Evolutionary conservation across 2,888 invertebrate species (phyloP).

Genomic region (Leptinotarsa juncta): DNA sequence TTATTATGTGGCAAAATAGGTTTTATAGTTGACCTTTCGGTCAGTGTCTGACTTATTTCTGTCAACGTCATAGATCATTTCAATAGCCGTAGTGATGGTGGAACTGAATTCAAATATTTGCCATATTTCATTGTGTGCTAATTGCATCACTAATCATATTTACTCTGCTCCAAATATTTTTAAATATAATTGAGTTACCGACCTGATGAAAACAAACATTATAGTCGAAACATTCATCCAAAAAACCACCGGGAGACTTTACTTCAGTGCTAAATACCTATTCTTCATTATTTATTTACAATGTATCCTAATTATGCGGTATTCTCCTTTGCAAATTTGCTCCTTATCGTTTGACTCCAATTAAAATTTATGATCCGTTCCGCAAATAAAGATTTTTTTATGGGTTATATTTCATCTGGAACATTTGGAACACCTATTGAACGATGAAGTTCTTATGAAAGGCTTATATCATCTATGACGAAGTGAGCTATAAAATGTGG

Average conservation of each 20-base stretch:
- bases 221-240: too few species aligned
- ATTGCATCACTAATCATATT: too few species aligned
- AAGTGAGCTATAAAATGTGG: slow-evolving; percentile 5
- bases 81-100: too few species aligned
- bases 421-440: slow-evolving; percentile 35
- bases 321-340: slow-evolving; percentile 28
- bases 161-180: too few species aligned
- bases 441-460: slow-evolving; percentile 6
- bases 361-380: slow-evolving; percentile 36
- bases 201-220: too few species aligned
- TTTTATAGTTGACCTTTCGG: too few species aligned
- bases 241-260: background rate
- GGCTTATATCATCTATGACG: slow-evolving; percentile 7
- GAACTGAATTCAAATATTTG: too few species aligned
- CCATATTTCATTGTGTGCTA: too few species aligned
- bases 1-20: too few species aligned
- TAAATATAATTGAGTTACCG: too few species aligned
- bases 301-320: slow-evolving; percentile 27
- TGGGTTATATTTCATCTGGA: slow-evolving; percentile 39
- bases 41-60: too few species aligned
- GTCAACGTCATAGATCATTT: too few species aligned
- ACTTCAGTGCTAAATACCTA: background rate
- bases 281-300: background rate
- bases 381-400: slow-evolving; percentile 36
- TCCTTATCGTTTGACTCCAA: slow-evolving; percentile 22